phyloP scores from a whole-genome alignment of 2,113 vertebrate genomes.

The Coryphaenoides rupestris region DNA sequence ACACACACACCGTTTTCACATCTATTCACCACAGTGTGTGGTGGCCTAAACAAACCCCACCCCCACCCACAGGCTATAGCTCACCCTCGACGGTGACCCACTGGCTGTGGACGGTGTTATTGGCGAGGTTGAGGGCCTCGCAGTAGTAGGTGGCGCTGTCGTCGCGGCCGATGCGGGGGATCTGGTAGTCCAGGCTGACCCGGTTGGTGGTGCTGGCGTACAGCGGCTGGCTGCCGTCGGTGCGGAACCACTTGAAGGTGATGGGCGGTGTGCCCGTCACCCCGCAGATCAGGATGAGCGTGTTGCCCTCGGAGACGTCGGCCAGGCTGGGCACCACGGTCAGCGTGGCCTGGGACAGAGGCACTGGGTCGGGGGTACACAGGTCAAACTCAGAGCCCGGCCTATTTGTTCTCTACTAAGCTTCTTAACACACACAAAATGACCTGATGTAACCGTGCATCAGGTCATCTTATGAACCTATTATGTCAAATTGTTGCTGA shows the following conservation, averaged over 20 bases:
- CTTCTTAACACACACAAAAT: no score
- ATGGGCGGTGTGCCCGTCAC: constrained; percentile 57
- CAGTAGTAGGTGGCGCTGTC: constrained; percentile 63
- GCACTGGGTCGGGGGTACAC: constrained; percentile 41
- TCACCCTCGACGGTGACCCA: constrained; percentile 42
- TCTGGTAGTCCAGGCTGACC: background rate
- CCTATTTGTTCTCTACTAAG: no score
- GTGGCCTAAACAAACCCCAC: no score
- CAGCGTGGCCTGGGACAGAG: constrained; percentile 35
- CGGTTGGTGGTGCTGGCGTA: background rate
- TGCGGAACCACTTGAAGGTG: constrained; percentile 61
- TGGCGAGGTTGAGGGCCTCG: constrained; percentile 55
- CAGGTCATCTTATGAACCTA: no score
- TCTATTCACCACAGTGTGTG: no score
- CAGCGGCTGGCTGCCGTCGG: background rate
- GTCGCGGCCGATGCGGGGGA: constrained; percentile 7
- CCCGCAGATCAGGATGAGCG: constrained; percentile 53
- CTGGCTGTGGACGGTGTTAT: constrained; percentile 15
- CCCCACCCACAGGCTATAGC: background rate
- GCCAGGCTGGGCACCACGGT: constrained; percentile 22
- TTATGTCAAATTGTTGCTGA: no score
- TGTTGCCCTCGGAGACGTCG: constrained; percentile 43
- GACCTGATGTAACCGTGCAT: no score
- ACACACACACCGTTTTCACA: no score
- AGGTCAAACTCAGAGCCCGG: background rate